A percentile compares a stretch with the other conserved stretches of the same genome.
phyloP scores from a whole-genome alignment of 2,797 vertebrate genomes.

The Coreius guichenoti region DNA sequence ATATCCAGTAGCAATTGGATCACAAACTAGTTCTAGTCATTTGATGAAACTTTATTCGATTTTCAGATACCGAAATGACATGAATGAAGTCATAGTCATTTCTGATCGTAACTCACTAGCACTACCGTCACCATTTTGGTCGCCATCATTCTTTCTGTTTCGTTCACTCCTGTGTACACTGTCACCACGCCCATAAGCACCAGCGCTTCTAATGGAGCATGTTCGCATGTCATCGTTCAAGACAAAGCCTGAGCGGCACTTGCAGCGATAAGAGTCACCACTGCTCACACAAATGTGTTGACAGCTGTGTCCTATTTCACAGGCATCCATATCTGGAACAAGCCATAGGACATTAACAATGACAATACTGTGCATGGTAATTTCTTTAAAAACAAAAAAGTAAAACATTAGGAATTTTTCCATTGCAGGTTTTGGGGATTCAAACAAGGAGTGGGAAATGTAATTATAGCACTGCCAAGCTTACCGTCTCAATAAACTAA shows the following conservation, averaged over 20 bases:
- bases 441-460: background rate
- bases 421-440: background rate
- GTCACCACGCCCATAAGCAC: constrained; percentile 2
- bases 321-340: constrained; percentile 67
- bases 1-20: background rate
- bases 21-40: background rate
- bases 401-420: background rate
- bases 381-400: background rate
- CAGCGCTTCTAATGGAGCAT: constrained; percentile 62
- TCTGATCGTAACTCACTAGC: constrained; percentile 49
- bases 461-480: background rate
- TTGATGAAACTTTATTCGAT: background rate
- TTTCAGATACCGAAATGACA: constrained; percentile 47
- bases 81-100: constrained; percentile 50
- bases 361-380: background rate
- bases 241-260: constrained; percentile 73
- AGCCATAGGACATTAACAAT: constrained; percentile 26
- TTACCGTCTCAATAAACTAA: background rate
- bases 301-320: constrained; percentile 73
- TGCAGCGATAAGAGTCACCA: constrained; percentile 68
- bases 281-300: constrained; percentile 75
- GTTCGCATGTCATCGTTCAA: constrained; percentile 75
- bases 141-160: background rate
- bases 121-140: constrained; percentile 43
- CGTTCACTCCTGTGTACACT: background rate